A percentile compares a stretch with the other conserved stretches of the same genome.
Conservation (phyloP, 1,140 invertebrate genomes). For the Zaprionus capensis region DNA sequence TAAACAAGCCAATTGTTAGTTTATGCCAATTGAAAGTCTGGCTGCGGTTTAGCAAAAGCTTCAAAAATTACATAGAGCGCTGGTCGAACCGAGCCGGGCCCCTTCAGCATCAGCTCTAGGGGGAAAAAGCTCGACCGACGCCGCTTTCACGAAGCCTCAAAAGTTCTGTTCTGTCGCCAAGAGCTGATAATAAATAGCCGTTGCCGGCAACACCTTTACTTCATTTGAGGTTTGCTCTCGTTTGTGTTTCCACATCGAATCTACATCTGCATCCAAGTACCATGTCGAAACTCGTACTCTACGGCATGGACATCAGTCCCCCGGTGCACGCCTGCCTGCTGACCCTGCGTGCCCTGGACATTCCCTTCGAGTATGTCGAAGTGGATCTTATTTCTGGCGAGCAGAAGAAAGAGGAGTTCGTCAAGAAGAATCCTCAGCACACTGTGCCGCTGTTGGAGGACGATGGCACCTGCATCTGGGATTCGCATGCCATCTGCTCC, state of each 20-base stretch:
- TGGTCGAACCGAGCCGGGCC: background rate
- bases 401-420: conserved; percentile 88
- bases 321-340: conserved; percentile 85
- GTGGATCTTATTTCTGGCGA: conserved; percentile 87
- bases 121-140: conserved; percentile 22
- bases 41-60: conserved; percentile 30
- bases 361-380: conserved; percentile 83
- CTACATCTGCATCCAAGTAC: background rate
- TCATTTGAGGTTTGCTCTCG: conserved; percentile 30
- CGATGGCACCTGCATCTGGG: conserved; percentile 65
- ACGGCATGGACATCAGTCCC: conserved; percentile 83
- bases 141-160: conserved; percentile 38
- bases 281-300: conserved; percentile 64
- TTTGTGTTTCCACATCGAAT: conserved; percentile 2
- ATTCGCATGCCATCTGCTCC: conserved; percentile 84
- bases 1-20: conserved; percentile 22
- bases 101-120: background rate
- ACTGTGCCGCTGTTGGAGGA: conserved; percentile 81
- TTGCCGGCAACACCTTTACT: background rate
- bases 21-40: conserved; percentile 33
- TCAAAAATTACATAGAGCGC: background rate
- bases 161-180: conserved; percentile 21
- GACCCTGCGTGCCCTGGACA: conserved; percentile 83
- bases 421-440: conserved; percentile 82
- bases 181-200: conserved; percentile 6